These are phyloP conservation scores for Choloepus didactylus DNA, from an alignment of 2,797 vertebrate genomes.

Conservation along the genomic window DNA sequence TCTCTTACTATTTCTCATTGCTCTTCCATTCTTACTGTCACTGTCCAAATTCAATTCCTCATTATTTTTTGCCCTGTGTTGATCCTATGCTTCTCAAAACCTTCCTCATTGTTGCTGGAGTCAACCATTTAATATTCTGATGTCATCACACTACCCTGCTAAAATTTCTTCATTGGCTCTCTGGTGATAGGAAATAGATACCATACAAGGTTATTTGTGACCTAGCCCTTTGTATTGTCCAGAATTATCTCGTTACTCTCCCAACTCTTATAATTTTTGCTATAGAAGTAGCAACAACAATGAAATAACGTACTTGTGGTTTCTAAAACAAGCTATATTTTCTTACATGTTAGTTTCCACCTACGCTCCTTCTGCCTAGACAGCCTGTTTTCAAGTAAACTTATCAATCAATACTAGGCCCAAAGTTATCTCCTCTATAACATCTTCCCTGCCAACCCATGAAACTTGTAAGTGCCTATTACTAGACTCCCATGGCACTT, in stretches of 20 bases:
- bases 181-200: conserved; percentile 1
- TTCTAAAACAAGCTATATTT: conserved; percentile 9
- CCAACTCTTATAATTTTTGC: background rate
- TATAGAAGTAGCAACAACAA: background rate
- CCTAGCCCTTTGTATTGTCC: background rate
- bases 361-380: background rate
- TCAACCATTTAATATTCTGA: background rate
- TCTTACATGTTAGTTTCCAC: conserved; percentile 19
- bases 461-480: background rate
- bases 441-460: background rate
- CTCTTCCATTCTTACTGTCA: background rate
- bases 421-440: background rate
- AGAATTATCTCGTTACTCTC: background rate
- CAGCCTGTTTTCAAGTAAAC: background rate
- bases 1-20: background rate
- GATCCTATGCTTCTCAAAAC: background rate
- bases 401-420: background rate
- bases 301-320: background rate
- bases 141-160: background rate
- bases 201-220: background rate
- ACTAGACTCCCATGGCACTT: background rate
- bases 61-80: background rate
- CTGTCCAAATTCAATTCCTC: background rate
- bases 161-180: background rate
- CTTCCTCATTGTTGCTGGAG: background rate